Evolutionary conservation across 64 coral and sea anemone genomes (phyloP), one percentile per base, ranked within the genome.

Genomic region (Montipora efflorescens): DNA sequence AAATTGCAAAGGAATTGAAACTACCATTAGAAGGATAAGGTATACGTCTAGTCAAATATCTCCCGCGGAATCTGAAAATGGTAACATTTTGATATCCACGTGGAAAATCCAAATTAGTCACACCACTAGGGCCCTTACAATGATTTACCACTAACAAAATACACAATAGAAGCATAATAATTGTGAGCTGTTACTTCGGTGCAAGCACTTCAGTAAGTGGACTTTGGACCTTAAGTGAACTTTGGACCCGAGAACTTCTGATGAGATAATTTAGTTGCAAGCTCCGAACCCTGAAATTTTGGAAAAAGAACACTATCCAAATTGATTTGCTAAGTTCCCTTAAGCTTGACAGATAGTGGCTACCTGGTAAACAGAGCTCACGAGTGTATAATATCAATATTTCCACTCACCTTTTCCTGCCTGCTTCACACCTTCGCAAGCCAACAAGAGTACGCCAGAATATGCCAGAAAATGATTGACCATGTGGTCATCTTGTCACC

Each of bases 1-100:
- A 67, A 67, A 67, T 67, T 67, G 64, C 64, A 67, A 67, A 67
- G 64, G 64, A 14, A 67, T 67, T 67, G 3, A 67, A 67, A 67
- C 12, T 55, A 55, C 52, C 52, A 55, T 55, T 55, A 55, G 52
- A 55, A 55, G 52, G 52, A 55, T 55, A 55, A 67, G 64, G 64
- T 67, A 67, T 67, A 67, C 64, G 6, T 67, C 64, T 67, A 67
- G 64, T 14, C 64, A 67, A 67, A 67, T 67, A 67, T 67, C 64
- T 67, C 16, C 64, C 4, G 4, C 64, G 64, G 64, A 67, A 67
- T 67, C 64, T 67, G 64, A 67, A 67, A 67, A 67, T 13, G 64
- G 64, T 55, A 55, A 73, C 15, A 89, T 78, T 50, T 71, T 88
- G 48, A 81, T 53, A 81, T 59, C 48, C 48, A 81, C 59, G 51